phyloP scores from a whole-genome alignment of 2,113 vertebrate species.

The Capreolus pygargus region DNA sequence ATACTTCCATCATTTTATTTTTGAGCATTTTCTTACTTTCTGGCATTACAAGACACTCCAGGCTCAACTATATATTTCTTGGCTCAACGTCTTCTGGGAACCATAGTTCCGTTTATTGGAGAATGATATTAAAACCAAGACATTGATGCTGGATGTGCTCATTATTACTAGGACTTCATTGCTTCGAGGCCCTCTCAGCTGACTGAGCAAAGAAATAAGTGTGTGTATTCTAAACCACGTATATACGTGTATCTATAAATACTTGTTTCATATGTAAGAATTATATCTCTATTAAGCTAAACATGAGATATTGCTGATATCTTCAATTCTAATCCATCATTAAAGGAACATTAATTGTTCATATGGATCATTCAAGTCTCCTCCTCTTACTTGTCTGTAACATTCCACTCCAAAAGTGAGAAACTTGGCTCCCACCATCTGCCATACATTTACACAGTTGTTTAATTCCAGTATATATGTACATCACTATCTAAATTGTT shows the following conservation, averaged over 20 bases:
- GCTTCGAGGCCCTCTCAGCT: background rate
- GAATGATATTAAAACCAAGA: background rate
- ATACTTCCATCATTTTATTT: background rate
- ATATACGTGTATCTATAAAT: background rate
- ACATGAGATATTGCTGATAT: background rate
- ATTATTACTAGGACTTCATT: background rate
- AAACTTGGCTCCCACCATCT: background rate
- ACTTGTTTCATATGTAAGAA: background rate
- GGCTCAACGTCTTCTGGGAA: background rate
- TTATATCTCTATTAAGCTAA: conserved; percentile 20
- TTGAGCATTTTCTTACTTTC: background rate
- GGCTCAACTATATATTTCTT: background rate
- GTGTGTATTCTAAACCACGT: background rate
- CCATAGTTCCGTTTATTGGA: background rate
- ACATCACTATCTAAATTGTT: background rate
- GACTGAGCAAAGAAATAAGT: background rate
- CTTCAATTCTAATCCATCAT: background rate
- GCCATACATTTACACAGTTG: background rate
- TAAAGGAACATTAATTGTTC: background rate
- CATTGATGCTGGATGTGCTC: background rate
- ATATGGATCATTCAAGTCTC: background rate
- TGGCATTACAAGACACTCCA: background rate
- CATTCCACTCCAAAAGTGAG: background rate
- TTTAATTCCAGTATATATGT: background rate
- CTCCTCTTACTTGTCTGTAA: background rate